These are phyloP conservation scores for Oreochromis spilurus DNA, from an alignment of 2,113 vertebrate genomes.

Conservation along the genomic window DNA sequence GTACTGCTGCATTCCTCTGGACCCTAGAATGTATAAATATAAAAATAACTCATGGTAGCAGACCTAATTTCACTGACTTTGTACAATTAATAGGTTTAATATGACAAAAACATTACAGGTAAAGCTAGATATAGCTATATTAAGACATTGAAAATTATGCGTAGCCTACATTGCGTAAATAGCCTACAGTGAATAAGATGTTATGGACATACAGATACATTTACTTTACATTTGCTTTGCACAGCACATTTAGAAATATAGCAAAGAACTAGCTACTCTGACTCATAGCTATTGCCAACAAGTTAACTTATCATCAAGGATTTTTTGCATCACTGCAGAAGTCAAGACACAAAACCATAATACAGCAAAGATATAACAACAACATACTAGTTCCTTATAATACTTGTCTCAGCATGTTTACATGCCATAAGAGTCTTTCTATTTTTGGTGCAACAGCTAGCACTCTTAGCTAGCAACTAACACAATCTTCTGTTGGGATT, in stretches of 20 bases:
- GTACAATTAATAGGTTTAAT: too few species aligned
- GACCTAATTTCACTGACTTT: too few species aligned
- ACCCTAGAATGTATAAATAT: too few species aligned
- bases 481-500: neutral
- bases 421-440: neutral
- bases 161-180: neutral
- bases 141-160: neutral
- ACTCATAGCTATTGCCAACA: neutral
- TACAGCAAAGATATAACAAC: neutral
- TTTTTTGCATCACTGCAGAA: neutral
- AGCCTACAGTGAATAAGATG: neutral
- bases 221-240: neutral
- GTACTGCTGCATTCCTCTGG: too few species aligned
- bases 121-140: neutral
- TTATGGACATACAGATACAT: neutral
- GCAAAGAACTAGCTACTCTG: neutral
- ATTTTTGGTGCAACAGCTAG: neutral
- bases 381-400: neutral
- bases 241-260: neutral
- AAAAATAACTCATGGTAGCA: too few species aligned
- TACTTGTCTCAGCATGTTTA: neutral
- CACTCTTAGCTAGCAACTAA: neutral
- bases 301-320: neutral
- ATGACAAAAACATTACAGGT: too few species aligned
- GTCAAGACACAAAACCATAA: neutral